phyloP scores from a whole-genome alignment of 2,113 vertebrate species.

The Eupsittula cactorum region DNA sequence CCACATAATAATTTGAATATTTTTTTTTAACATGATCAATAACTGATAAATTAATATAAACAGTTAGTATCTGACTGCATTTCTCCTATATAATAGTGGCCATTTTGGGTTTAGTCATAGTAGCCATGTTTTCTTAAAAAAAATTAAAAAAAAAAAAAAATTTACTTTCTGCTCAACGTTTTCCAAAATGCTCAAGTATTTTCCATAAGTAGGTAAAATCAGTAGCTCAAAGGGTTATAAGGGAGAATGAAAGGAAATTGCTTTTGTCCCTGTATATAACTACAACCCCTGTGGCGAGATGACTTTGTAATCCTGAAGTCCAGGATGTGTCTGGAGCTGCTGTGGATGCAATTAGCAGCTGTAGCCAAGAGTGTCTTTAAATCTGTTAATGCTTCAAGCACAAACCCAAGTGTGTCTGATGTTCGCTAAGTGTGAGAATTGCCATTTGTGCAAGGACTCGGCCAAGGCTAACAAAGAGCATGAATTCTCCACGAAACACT shows the following conservation, averaged over 20 bases:
- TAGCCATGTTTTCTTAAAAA: background rate
- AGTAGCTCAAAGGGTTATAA: background rate
- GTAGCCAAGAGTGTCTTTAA: background rate
- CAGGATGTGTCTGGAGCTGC: background rate
- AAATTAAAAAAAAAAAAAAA: background rate
- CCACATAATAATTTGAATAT: background rate
- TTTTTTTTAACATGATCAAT: background rate
- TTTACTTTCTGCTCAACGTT: background rate
- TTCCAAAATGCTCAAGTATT: background rate
- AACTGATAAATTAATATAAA: background rate
- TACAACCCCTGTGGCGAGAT: fast-evolving
- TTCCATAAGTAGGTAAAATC: background rate
- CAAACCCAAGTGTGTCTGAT: background rate
- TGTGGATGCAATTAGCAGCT: background rate
- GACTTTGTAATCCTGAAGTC: background rate
- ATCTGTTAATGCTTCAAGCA: background rate
- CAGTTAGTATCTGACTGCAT: background rate
- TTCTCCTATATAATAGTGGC: background rate
- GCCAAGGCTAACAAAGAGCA: background rate
- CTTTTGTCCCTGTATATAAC: background rate
- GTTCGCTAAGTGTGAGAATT: background rate
- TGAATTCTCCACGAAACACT: background rate
- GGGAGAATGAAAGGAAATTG: background rate
- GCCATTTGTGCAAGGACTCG: background rate
- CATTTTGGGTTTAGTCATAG: background rate